These are phyloP conservation scores for Centruroides sculpturatus DNA, from an alignment of 1,140 invertebrate genomes.

Conservation along the genomic window DNA sequence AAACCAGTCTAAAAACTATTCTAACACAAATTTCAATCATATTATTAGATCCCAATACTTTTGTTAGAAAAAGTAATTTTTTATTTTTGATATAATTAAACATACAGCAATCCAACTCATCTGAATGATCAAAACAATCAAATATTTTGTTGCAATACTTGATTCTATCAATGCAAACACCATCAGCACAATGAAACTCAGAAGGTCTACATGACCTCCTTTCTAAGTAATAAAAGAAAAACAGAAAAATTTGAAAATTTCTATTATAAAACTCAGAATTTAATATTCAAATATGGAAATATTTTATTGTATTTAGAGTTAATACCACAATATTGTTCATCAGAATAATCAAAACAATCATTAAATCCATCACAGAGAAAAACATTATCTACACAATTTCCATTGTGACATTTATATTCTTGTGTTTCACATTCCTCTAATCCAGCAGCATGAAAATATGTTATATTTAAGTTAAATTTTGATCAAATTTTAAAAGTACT, in stretches of 20 bases:
- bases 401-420: too few relatives aligned
- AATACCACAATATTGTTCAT: constrained; percentile 20
- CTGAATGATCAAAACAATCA: constrained; percentile 21
- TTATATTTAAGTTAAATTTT: too few relatives aligned
- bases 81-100: neutral
- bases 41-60: too few relatives aligned
- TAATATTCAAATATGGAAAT: neutral
- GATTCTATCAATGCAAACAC: constrained; percentile 20
- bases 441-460: neutral
- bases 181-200: constrained; percentile 14
- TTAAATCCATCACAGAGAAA: constrained; percentile 48
- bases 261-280: neutral
- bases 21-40: too few relatives aligned
- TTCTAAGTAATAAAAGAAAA: constrained; percentile 6
- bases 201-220: constrained; percentile 17
- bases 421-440: constrained; percentile 5
- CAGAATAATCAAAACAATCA: constrained; percentile 29
- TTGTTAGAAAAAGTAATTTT: neutral
- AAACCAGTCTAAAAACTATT: too few relatives aligned
- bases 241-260: neutral
- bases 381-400: constrained; percentile 68
- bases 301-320: neutral
- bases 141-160: constrained; percentile 18
- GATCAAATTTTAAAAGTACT: too few relatives aligned
- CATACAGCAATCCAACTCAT: constrained; percentile 23